Base-by-base conservation (phyloP, 2,888 invertebrate genomes). In the Amiota mariae region DNA sequence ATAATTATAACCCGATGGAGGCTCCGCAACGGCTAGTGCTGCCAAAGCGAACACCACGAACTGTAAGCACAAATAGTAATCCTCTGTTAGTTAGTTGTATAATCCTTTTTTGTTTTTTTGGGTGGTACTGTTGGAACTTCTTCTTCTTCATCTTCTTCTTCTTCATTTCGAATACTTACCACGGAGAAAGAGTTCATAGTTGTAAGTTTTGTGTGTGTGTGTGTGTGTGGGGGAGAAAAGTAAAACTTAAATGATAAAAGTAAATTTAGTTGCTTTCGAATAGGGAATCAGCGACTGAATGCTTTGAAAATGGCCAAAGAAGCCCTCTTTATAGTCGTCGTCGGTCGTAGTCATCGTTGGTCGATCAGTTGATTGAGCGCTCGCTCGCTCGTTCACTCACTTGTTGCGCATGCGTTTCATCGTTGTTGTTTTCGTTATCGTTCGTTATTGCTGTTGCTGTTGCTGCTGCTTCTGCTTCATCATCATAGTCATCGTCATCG, bases 31-130 rank as follows among this genome's bases (percentile, higher is more conserved):
- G 88, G 92, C 94, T 88, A 93, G 91, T 89, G 94, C 94, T 89
- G 94, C 94, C 92, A 95, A 91, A 88, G 94, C 94, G 88, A 95
- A 92, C 91, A 95, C 94, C 92, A 95, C 92, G 92, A 95, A 95
- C 96, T 96, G 93, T 66, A 92, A 92, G 78, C 36, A 77, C 75
- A 77, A 20, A 74, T 1, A 72, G 66, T 68, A 74, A 51, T 75
- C 71, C 71, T 71, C 36, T 54, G 36, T 72, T 72, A 73, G 24
- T 68, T n/a, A 24, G 66, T 66, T 48, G 59, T 15, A 57, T 76
- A 77, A 78, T 79, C 77, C 79, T 74, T 76, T 15, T 54, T 61
- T 73, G 73, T 76, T 15, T 54, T 61, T 73, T 72, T 78, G 79
- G 1, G n/a, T 15, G 12, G 15, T 36, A 10, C 70, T 71, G 68